Evolutionary conservation across 2,888 invertebrate genomes (phyloP).

Genomic region (Eristalinus sepulchralis): DNA sequence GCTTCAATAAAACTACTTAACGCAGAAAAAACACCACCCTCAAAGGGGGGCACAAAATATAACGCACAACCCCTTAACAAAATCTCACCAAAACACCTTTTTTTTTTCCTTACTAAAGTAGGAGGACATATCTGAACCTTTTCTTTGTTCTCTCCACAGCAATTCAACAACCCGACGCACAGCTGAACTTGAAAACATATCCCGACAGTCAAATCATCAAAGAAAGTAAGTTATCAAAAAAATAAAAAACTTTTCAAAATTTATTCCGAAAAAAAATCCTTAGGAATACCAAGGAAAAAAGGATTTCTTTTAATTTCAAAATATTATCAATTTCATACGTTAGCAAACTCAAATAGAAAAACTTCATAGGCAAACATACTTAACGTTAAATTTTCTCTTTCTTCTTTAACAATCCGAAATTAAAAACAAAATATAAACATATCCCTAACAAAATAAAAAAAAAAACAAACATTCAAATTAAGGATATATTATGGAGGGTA

Average conservation of each 20-base stretch:
- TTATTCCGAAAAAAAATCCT: not conserved
- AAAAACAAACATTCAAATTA: constrained; percentile 23
- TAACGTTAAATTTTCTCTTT: constrained; percentile 62
- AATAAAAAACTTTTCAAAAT: not conserved
- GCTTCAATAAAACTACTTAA: too few relatives aligned
- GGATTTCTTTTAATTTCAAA: not conserved
- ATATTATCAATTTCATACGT: not conserved
- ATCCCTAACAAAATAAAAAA: constrained; percentile 47
- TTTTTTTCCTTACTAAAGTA: not conserved
- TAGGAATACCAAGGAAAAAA: not conserved
- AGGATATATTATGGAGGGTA: constrained; percentile 82
- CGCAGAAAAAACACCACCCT: too few relatives aligned
- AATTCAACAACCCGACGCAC: constrained; percentile 74
- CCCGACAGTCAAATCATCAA: constrained; percentile 89
- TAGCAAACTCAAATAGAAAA: constrained; percentile 28
- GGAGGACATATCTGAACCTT: not conserved
- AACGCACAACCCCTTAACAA: not conserved
- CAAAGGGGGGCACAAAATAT: too few relatives aligned
- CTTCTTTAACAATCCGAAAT: constrained; percentile 66
- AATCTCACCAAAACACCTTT: not conserved
- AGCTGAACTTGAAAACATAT: constrained; percentile 87
- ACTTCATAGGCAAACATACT: constrained; percentile 31
- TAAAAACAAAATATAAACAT: constrained; percentile 63
- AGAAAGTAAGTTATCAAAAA: constrained; percentile 87
- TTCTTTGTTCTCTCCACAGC: constrained; percentile 26